Conservation (phyloP, 2,113 vertebrate genomes). For the Entomyzon cyanotis region DNA sequence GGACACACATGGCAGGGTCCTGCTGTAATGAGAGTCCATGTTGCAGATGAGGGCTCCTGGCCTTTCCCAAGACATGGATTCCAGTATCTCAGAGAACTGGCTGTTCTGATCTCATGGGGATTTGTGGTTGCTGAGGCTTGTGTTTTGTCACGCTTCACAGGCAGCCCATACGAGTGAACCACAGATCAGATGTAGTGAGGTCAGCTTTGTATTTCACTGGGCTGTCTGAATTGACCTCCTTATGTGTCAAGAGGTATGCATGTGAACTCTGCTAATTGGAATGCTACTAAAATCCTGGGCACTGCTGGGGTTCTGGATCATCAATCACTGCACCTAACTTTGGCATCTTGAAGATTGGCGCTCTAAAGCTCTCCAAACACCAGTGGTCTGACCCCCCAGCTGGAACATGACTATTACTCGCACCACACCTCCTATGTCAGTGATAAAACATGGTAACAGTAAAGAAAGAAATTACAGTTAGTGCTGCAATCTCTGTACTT, state of each 20-base stretch:
- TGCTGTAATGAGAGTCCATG: not conserved
- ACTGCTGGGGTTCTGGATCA: not conserved
- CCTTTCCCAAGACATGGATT: not conserved
- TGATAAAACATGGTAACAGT: not conserved
- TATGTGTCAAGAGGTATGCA: not conserved
- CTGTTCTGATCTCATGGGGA: not conserved
- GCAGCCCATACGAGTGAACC: accelerated
- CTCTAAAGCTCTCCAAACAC: not conserved
- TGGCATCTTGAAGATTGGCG: not conserved
- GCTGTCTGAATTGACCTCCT: accelerated
- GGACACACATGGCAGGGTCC: not conserved
- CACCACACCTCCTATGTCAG: not conserved
- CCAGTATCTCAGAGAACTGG: accelerated
- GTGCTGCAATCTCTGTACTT: not conserved
- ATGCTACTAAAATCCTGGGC: not conserved
- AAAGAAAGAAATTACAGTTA: not conserved
- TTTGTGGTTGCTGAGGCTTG: not conserved
- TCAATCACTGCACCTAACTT: not conserved
- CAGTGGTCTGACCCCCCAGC: not conserved
- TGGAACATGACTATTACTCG: not conserved
- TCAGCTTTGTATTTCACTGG: not conserved
- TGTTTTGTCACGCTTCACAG: accelerated
- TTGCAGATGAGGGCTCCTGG: not conserved
- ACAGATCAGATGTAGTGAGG: not conserved
- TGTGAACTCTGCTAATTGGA: not conserved